Conservation (phyloP, 2,113 vertebrate species). For the Aplodontia rufa region DNA sequence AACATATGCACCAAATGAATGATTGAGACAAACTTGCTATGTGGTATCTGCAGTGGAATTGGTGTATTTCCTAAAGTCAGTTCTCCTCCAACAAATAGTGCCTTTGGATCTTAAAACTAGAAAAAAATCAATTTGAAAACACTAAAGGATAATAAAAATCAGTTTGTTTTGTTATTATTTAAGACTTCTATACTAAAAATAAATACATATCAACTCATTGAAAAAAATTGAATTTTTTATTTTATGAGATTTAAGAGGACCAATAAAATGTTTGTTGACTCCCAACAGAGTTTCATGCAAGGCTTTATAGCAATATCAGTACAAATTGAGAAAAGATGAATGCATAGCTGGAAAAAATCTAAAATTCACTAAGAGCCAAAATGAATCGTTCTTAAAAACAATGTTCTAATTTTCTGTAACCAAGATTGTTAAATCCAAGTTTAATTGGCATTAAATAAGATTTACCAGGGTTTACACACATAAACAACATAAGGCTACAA, state of each 20-base stretch:
- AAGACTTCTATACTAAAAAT: neutral
- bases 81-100: neutral
- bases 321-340: neutral
- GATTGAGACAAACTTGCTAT: neutral
- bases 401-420: constrained; percentile 28
- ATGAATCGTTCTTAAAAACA: neutral
- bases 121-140: neutral
- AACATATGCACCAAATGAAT: neutral
- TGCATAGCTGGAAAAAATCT: neutral
- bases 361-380: neutral
- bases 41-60: neutral
- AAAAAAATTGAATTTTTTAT: constrained; percentile 19
- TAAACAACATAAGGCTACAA: neutral
- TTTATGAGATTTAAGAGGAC: neutral
- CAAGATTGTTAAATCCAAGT: neutral
- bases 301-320: neutral
- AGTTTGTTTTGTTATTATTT: neutral
- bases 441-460: neutral
- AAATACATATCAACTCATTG: neutral
- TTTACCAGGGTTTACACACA: neutral
- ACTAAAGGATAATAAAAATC: neutral
- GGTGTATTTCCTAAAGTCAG: neutral
- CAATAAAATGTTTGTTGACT: neutral
- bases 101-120: neutral
- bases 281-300: neutral